These are phyloP conservation scores for Lepeophtheirus nordmannii DNA, from an alignment of 2,888 invertebrate species.

Conservation along the genomic window DNA sequence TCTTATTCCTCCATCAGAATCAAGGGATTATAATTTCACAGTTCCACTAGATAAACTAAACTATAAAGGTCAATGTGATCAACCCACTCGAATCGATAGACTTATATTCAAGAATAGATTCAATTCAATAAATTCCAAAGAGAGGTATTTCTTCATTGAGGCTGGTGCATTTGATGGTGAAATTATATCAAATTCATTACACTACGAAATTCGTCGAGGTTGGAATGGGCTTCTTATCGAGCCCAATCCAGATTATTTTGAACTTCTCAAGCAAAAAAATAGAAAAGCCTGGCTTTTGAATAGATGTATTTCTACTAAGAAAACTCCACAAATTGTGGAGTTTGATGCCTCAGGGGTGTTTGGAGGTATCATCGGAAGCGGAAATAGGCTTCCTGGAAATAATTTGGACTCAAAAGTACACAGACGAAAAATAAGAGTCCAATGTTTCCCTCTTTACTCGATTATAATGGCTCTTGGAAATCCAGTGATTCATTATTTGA, in stretches of 20 bases:
- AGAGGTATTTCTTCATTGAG: slow-evolving; percentile 24
- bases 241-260: background rate
- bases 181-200: slow-evolving; percentile 14
- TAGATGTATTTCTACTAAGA: slow-evolving; percentile 17
- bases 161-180: slow-evolving; percentile 24
- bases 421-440: slow-evolving; percentile 31
- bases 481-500: slow-evolving; percentile 41
- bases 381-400: background rate
- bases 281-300: slow-evolving; percentile 21
- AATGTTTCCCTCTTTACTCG: slow-evolving; percentile 41
- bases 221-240: slow-evolving; percentile 24
- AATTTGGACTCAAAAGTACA: background rate
- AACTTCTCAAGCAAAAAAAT: background rate
- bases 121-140: background rate
- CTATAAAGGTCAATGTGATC: slow-evolving; percentile 12
- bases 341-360: slow-evolving; percentile 9
- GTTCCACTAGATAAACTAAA: background rate
- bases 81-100: slow-evolving; percentile 3
- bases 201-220: slow-evolving; percentile 15
- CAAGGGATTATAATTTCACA: background rate
- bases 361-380: background rate
- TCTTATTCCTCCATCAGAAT: slow-evolving; percentile 7
- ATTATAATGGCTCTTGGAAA: slow-evolving; percentile 39
- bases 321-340: background rate
- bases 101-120: slow-evolving; percentile 8